Evolutionary conservation across 2,113 vertebrate genomes (phyloP).

Genomic region (Lucifuga dentata): DNA sequence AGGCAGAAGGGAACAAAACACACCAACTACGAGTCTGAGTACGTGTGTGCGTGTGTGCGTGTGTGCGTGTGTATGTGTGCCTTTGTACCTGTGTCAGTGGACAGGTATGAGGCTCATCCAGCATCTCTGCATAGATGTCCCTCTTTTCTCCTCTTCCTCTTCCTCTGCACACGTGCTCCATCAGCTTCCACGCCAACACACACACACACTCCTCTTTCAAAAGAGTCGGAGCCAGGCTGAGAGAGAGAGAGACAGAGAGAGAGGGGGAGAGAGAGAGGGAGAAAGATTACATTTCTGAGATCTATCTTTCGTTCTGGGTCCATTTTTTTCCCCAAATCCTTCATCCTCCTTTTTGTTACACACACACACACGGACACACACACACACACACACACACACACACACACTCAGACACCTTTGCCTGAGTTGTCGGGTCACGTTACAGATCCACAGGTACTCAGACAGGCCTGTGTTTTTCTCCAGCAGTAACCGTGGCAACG

Average conservation of each 20-base stretch:
- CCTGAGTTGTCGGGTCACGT: slow-evolving; percentile 59
- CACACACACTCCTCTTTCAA: slow-evolving; percentile 65
- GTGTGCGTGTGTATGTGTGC: slow-evolving; percentile 28
- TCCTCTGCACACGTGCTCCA: slow-evolving; percentile 67
- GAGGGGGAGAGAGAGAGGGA: neutral
- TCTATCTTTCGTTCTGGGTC: too few relatives aligned
- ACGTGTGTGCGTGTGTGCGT: slow-evolving; percentile 69
- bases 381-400: too few relatives aligned
- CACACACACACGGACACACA: too few relatives aligned
- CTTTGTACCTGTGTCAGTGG: slow-evolving; percentile 81
- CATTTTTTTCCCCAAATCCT: too few relatives aligned
- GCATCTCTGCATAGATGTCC: slow-evolving; percentile 88
- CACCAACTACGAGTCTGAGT: too few relatives aligned
- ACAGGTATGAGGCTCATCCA: slow-evolving; percentile 85
- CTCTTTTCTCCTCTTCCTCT: slow-evolving; percentile 53
- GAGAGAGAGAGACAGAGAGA: slow-evolving; percentile 41
- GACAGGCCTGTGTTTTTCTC: slow-evolving; percentile 80
- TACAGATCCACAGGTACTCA: slow-evolving; percentile 85
- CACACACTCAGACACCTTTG: slow-evolving; percentile 64
- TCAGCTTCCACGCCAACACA: slow-evolving; percentile 74
- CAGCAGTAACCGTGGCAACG: slow-evolving; percentile 82
- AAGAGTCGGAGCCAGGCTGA: slow-evolving; percentile 67
- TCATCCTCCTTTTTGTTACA: too few relatives aligned
- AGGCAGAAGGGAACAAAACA: slow-evolving; percentile 8
- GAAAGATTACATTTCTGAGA: too few relatives aligned